Conservation (phyloP, 2,113 vertebrate genomes). For the Zosterops hypoxanthus region DNA sequence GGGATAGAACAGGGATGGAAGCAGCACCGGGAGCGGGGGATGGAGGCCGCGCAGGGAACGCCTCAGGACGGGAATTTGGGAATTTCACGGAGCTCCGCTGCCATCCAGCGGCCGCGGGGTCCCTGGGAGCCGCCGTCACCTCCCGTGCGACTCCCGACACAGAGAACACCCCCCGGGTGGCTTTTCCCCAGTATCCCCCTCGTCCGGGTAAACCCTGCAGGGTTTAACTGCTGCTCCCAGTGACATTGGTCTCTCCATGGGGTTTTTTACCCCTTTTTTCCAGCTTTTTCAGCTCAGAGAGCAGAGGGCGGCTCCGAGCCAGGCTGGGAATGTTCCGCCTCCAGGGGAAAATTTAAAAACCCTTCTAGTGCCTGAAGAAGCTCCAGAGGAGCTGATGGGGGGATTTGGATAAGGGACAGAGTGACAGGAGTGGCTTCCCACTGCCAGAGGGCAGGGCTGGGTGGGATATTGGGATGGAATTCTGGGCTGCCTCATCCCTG, state of each 20-base stretch:
- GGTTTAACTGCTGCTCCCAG: accelerated
- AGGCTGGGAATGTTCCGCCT: not conserved
- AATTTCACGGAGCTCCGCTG: conserved; percentile 1
- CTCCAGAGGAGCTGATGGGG: not conserved
- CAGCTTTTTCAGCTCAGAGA: not conserved
- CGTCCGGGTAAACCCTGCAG: not conserved
- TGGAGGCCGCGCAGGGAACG: not conserved
- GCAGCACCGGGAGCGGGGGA: not conserved
- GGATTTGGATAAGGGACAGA: not conserved
- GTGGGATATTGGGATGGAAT: not conserved
- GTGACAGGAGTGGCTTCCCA: no score
- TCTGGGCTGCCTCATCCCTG: not conserved
- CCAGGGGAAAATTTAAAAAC: accelerated
- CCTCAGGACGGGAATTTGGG: not conserved
- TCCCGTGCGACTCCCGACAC: accelerated
- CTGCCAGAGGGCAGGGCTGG: accelerated
- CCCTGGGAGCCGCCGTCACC: accelerated
- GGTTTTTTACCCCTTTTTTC: accelerated
- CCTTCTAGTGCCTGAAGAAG: not conserved
- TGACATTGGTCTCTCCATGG: accelerated
- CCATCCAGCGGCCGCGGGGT: conserved; percentile 7
- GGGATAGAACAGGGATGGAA: not conserved
- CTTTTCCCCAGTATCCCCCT: accelerated
- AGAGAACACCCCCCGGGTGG: accelerated
- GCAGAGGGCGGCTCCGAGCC: not conserved